A percentile compares a stretch with the other conserved stretches of the same genome.
Conservation (phyloP, 2,797 vertebrate species). For the Odontamblyopus lacepedii region DNA sequence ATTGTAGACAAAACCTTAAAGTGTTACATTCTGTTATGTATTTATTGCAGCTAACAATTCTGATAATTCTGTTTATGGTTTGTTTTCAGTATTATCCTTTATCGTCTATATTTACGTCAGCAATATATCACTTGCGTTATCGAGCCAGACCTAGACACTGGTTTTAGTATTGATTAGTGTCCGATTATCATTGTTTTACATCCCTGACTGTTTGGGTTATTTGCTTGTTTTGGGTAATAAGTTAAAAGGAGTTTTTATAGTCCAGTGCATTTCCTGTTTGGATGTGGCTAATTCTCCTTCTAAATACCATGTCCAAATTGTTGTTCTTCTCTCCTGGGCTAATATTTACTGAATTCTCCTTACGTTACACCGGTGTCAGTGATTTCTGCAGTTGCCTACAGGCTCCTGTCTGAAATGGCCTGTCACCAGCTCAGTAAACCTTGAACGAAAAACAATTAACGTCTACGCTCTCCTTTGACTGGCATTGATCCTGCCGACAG, state of each 20-base stretch:
- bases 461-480: slow-evolving; percentile 20
- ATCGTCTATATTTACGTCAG: too few relatives aligned
- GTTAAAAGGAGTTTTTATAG: slow-evolving; percentile 24
- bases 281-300: slow-evolving; percentile 36
- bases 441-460: slow-evolving; percentile 43
- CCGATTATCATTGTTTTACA: too few relatives aligned
- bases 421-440: slow-evolving; percentile 40
- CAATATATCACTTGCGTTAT: too few relatives aligned
- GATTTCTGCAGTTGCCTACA: slow-evolving; percentile 9
- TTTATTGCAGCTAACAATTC: too few relatives aligned
- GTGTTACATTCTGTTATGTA: too few relatives aligned
- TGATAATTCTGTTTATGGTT: too few relatives aligned
- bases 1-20: too few relatives aligned
- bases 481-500: slow-evolving; percentile 40
- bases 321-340: slow-evolving; percentile 32
- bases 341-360: slow-evolving; percentile 50
- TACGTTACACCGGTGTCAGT: slow-evolving; percentile 15
- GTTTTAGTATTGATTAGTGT: not conserved
- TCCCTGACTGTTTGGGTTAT: slow-evolving; percentile 1
- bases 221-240: slow-evolving; percentile 33
- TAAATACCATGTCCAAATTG: slow-evolving; percentile 33
- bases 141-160: too few relatives aligned
- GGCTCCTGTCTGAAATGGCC: slow-evolving; percentile 35
- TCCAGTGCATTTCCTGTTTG: slow-evolving; percentile 25
- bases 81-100: too few relatives aligned